Evolutionary conservation across 2,113 vertebrate genomes (phyloP).

Genomic region (Lonchura striata): DNA sequence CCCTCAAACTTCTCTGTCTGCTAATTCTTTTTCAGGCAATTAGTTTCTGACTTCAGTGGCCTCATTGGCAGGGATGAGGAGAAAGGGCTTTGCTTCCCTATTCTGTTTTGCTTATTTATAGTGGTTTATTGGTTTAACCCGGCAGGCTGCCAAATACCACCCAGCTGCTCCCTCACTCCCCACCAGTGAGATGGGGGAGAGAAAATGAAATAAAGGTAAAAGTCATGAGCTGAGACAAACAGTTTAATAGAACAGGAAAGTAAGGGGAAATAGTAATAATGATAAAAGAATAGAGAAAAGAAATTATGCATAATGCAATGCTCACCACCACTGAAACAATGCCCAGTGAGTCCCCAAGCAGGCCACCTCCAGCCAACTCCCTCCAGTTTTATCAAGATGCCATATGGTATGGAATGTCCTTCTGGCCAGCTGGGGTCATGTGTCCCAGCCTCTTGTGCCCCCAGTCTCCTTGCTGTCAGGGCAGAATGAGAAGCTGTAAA

Average conservation of each 20-base stretch:
- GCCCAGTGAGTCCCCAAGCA: not conserved
- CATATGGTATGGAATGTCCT: not conserved
- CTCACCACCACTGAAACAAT: not conserved
- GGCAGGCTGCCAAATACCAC: not conserved
- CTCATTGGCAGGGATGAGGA: not conserved
- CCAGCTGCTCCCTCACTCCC: not conserved
- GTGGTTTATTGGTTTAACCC: not conserved
- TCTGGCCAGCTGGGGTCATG: not conserved
- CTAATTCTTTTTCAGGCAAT: not conserved
- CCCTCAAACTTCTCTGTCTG: not conserved
- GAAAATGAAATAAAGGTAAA: not conserved
- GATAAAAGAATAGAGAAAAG: not conserved
- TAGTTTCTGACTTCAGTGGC: not conserved
- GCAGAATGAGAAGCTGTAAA: not conserved
- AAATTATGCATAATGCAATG: not conserved
- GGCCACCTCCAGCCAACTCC: not conserved
- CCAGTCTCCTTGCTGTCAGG: not conserved
- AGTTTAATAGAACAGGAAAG: not conserved
- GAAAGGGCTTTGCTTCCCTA: not conserved
- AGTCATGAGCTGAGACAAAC: not conserved
- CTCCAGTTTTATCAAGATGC: not conserved
- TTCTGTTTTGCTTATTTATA: not conserved
- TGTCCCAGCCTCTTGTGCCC: not conserved
- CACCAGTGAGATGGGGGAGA: not conserved
- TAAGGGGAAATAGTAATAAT: not conserved